Conservation (phyloP, 2,888 invertebrate species). For the Dioctria rufipes region DNA sequence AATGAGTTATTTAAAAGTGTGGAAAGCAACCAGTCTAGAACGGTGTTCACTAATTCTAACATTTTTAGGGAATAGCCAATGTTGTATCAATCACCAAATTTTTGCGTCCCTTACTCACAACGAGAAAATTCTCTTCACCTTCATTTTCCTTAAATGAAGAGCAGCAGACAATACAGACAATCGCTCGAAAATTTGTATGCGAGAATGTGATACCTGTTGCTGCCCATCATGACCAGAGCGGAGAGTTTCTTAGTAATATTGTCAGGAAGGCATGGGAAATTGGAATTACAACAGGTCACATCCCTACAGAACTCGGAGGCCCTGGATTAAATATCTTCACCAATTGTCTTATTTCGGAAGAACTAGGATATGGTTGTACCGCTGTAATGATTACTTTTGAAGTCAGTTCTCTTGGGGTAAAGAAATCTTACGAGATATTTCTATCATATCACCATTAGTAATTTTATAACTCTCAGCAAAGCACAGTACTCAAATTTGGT, state of each 20-base stretch:
- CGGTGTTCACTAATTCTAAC: not conserved
- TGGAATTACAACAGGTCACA: constrained; percentile 89
- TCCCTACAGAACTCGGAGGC: constrained; percentile 84
- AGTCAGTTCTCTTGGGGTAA: constrained; percentile 76
- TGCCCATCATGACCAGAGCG: constrained; percentile 88
- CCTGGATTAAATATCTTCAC: constrained; percentile 68
- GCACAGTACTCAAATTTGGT: constrained; percentile 87
- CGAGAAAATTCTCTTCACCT: not conserved
- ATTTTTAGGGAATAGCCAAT: not conserved
- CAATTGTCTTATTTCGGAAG: constrained; percentile 86
- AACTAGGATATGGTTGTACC: constrained; percentile 93
- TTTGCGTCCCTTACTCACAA: not conserved
- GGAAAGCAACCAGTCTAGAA: not conserved
- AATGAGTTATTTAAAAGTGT: constrained; percentile 11
- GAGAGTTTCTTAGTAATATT: constrained; percentile 95
- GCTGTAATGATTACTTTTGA: constrained; percentile 88
- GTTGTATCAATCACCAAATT: not conserved
- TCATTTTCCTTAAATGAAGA: constrained; percentile 68
- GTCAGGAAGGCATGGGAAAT: constrained; percentile 93
- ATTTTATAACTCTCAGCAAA: constrained; percentile 77
- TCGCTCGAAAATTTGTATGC: constrained; percentile 84
- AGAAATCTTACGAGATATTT: not conserved
- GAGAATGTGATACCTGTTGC: constrained; percentile 96
- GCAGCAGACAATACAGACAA: constrained; percentile 68
- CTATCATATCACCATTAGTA: not conserved